A percentile compares a stretch with the other conserved stretches of the same genome.
Evolutionary conservation across 2,113 vertebrate species (phyloP).

Genomic region (Glareola pratincola): DNA sequence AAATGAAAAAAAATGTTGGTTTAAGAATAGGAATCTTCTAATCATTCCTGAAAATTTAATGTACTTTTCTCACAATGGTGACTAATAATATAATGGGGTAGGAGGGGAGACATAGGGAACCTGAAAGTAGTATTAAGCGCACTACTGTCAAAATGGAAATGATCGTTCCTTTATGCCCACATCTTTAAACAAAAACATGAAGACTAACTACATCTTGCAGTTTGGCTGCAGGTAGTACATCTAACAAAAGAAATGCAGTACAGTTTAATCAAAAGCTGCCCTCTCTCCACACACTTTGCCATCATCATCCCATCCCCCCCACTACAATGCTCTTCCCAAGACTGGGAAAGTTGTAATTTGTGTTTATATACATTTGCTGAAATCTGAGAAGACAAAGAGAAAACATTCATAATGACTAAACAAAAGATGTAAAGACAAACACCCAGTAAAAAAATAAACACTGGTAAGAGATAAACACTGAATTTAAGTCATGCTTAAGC

Average conservation of each 20-base stretch:
- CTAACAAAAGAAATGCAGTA: background rate
- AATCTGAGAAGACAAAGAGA: background rate
- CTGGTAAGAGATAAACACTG: background rate
- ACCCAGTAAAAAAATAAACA: background rate
- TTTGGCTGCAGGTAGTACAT: background rate
- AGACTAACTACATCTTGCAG: background rate
- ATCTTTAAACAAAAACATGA: background rate
- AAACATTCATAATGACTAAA: background rate
- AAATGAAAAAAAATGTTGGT: background rate
- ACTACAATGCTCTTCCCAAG: fast-evolving
- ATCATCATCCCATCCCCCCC: fast-evolving
- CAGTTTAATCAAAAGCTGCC: background rate
- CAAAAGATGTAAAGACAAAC: background rate
- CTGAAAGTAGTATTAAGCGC: background rate
- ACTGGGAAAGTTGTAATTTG: background rate
- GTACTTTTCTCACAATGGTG: background rate
- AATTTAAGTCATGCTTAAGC: background rate
- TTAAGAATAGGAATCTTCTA: background rate
- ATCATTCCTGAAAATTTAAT: background rate
- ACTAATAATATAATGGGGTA: background rate
- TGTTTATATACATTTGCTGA: background rate
- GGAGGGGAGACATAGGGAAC: background rate
- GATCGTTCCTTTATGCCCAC: background rate
- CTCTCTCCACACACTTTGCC: too few species aligned
- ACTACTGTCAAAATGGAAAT: background rate